A percentile compares a stretch with the other conserved stretches of the same genome.
phyloP scores from a whole-genome alignment of 2,797 vertebrate species.

The Spinus pinus region DNA sequence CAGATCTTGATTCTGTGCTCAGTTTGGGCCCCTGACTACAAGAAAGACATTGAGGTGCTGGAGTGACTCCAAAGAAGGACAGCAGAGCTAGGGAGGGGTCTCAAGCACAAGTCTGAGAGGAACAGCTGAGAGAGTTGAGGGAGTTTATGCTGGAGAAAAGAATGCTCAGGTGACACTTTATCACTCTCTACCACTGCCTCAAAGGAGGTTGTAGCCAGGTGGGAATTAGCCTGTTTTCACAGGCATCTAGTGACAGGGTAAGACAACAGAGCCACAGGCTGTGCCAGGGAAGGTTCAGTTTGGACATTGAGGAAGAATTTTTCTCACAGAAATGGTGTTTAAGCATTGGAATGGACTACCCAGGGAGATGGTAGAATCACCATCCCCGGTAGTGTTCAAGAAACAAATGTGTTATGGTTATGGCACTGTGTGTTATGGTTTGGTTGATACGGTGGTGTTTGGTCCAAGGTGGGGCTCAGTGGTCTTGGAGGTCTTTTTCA shows the following conservation, averaged over 20 bases:
- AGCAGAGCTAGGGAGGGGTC: rapidly evolving
- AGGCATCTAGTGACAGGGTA: too few species aligned
- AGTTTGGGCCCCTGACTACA: background rate
- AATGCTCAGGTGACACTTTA: background rate
- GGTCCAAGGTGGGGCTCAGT: background rate
- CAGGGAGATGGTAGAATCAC: background rate
- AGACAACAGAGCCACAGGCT: background rate
- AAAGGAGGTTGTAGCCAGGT: background rate
- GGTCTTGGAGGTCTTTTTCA: background rate
- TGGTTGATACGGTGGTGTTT: background rate
- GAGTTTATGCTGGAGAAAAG: background rate
- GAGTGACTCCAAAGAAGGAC: rapidly evolving
- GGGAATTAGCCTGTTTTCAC: rapidly evolving
- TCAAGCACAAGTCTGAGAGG: background rate
- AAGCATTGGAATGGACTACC: background rate
- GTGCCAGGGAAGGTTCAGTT: background rate
- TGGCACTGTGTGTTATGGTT: background rate
- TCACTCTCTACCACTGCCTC: background rate
- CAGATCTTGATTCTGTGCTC: background rate
- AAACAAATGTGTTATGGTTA: background rate
- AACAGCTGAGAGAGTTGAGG: background rate
- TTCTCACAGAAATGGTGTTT: background rate
- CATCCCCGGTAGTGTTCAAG: too few species aligned
- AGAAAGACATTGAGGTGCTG: too few species aligned
- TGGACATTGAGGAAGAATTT: background rate